phyloP scores from a whole-genome alignment of 2,888 invertebrate species.

The Drosophila buzzatii region DNA sequence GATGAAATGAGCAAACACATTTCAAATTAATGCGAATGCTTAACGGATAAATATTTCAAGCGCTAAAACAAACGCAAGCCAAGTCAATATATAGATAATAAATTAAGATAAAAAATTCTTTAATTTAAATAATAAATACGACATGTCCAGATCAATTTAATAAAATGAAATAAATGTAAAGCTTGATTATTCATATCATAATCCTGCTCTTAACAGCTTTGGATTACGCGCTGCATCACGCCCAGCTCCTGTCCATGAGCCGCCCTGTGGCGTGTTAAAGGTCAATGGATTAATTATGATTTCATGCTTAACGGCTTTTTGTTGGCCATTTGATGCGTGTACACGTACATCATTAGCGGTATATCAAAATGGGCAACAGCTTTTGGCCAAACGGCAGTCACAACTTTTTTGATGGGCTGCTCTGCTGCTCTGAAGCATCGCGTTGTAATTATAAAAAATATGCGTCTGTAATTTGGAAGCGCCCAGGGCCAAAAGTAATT shows the following conservation, averaged over 20 bases:
- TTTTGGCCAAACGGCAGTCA: slow-evolving; percentile 22
- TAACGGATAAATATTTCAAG: not conserved
- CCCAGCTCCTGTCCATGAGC: not conserved
- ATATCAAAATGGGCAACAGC: slow-evolving; percentile 50
- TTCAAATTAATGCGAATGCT: no score
- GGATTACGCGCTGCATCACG: slow-evolving; percentile 1
- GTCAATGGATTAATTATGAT: slow-evolving; percentile 61
- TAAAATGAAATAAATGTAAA: not conserved
- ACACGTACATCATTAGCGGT: slow-evolving; percentile 69
- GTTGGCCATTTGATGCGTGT: slow-evolving; percentile 50
- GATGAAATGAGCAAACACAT: not conserved
- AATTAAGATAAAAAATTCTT: no score
- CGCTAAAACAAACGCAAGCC: no score
- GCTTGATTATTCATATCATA: not conserved
- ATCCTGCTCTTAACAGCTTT: not conserved
- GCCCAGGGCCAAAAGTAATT: slow-evolving; percentile 65
- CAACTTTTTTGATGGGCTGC: slow-evolving; percentile 42
- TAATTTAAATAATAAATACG: slow-evolving; percentile 1
- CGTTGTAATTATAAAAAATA: slow-evolving; percentile 74
- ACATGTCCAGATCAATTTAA: not conserved
- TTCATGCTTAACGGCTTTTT: slow-evolving; percentile 38
- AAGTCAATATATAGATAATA: not conserved
- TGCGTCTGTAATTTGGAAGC: slow-evolving; percentile 55
- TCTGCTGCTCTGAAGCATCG: slow-evolving; percentile 13
- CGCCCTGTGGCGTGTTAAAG: slow-evolving; percentile 32